phyloP scores from a whole-genome alignment of 2,113 vertebrate species.

The Serinus canaria region DNA sequence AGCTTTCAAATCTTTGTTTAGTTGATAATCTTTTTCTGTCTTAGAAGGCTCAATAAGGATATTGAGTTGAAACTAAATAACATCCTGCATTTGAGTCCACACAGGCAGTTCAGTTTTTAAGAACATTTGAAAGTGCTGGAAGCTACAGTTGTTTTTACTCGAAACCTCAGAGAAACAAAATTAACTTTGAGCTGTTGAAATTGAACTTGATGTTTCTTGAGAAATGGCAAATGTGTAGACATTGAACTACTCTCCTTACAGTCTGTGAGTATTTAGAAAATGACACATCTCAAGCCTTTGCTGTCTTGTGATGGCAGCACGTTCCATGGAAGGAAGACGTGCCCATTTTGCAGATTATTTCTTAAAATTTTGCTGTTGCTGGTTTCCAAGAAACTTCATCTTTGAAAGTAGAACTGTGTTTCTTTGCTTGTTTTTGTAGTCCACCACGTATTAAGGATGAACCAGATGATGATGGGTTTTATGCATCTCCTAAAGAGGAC shows the following conservation, averaged over 20 bases:
- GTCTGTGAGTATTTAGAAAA: background rate
- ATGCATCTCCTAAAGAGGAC: constrained; percentile 80
- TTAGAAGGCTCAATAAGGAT: background rate
- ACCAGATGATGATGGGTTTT: constrained; percentile 86
- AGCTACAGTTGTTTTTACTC: background rate
- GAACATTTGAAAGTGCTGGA: background rate
- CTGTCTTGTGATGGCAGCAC: background rate
- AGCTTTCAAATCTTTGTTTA: constrained; percentile 11
- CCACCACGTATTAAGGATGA: constrained; percentile 87
- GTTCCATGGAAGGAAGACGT: background rate
- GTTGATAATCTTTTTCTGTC: background rate
- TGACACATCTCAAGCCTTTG: background rate
- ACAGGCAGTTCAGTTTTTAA: background rate
- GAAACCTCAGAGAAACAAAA: background rate
- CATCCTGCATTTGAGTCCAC: background rate
- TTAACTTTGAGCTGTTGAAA: background rate
- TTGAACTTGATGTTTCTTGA: background rate
- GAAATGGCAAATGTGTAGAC: background rate
- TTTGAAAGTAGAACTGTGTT: background rate
- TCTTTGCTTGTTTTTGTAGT: constrained; percentile 62
- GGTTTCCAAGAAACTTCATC: background rate
- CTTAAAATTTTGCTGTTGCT: background rate
- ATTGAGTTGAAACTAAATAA: background rate
- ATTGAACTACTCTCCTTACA: background rate
- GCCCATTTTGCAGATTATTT: background rate